Evolutionary conservation across 2,888 invertebrate genomes (phyloP), one percentile per base, ranked within the genome.

Genomic region (Macaria notata): DNA sequence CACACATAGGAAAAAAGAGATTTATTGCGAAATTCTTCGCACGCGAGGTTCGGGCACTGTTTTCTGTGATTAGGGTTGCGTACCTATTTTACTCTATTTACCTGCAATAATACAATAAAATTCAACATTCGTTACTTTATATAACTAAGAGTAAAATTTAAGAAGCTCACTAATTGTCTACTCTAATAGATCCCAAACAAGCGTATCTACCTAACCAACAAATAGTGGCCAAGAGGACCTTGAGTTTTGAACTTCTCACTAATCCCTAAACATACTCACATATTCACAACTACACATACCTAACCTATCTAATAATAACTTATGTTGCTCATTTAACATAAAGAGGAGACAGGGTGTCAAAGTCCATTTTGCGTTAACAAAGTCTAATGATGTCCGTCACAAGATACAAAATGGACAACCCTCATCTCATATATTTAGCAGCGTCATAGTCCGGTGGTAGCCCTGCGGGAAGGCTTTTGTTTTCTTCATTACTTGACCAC

Each of bases 381-480:
- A 36, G 4, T 36, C 33, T 36, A 36, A 36, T 36, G 7, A 36
- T 7, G 33, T 36, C 33, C 4, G 33, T 36, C 33, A 36, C 33
- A 36, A 36, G 4, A 36, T 6, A 36, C 33, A 6, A 53, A 58
- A 57, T 43, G 49, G 68, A 30, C 68, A 74, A 41, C 75, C 74
- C 72, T 75, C 60, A 43, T 46, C 47, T 19, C 54, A 50, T 58
- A 49, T 48, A 58, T 66, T 68, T 69, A 42, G 45, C 59, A 61
- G 63, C 63, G 64, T 65, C 72, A 38, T 48, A 31, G 71, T 68
- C 64, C 66, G 70, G 70, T 67, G 69, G 67, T 76, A 81, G 63
- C 79, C 77, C 77, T 84, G 83, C 84, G 82, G 79, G 79, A 58
- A 56, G 70, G 75, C 76, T 80, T 82, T 86, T 86, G 85, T 85